phyloP scores from a whole-genome alignment of 2,113 vertebrate genomes.

The Raja brachyura region DNA sequence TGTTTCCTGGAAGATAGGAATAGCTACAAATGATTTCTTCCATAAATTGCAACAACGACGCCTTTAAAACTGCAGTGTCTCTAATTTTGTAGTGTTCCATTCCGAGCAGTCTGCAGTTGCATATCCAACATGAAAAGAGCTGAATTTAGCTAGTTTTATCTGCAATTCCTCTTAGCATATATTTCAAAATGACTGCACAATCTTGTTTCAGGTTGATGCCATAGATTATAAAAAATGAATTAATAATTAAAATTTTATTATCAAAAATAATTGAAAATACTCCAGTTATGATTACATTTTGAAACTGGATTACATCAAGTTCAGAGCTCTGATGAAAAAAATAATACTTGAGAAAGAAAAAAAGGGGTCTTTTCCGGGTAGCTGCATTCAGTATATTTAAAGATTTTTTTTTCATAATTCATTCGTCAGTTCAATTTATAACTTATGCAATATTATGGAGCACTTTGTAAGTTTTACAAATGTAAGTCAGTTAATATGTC shows the following conservation, averaged over 20 bases:
- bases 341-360: not conserved
- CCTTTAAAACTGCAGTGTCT: not conserved
- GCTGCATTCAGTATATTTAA: not conserved
- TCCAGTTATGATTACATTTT: not conserved
- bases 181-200: not conserved
- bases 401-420: not conserved
- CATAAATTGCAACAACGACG: not conserved
- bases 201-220: not conserved
- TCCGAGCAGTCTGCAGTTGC: not conserved
- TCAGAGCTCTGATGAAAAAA: not conserved
- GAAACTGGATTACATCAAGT: not conserved
- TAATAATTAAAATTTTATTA: constrained; percentile 33
- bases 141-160: not conserved
- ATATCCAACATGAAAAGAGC: not conserved
- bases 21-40: constrained; percentile 13
- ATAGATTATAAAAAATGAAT: constrained; percentile 26
- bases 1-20: not conserved
- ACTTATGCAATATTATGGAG: not conserved
- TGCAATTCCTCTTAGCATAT: not conserved
- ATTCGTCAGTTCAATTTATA: not conserved
- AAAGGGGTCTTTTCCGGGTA: not conserved
- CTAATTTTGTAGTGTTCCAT: not conserved
- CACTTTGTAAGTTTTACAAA: not conserved
- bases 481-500: not conserved
- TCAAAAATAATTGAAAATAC: constrained; percentile 37